These are phyloP conservation scores for Cromileptes altivelis DNA, from an alignment of 2,113 vertebrate genomes.

Conservation along the genomic window DNA sequence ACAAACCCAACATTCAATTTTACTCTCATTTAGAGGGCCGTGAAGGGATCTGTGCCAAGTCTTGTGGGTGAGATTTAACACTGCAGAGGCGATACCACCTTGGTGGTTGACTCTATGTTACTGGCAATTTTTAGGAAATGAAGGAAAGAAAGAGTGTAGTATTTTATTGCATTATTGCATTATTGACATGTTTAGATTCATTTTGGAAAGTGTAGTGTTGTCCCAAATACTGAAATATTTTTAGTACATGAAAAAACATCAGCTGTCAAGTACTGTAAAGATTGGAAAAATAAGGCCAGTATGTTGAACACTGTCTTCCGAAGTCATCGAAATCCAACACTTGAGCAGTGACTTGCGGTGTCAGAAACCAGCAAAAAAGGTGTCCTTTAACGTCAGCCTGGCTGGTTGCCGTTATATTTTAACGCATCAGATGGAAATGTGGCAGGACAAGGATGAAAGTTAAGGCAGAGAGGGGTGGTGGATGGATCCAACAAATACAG, in stretches of 20 bases:
- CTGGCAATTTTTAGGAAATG: neutral
- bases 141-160: neutral
- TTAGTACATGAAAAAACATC: neutral
- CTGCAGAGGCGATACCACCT: neutral
- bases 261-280: neutral
- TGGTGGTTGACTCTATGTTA: neutral
- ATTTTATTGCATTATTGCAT: constrained; percentile 1
- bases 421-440: too few relatives aligned
- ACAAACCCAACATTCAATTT: constrained; percentile 17
- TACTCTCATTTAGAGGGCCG: neutral
- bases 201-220: neutral
- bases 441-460: too few relatives aligned
- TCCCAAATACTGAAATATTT: neutral
- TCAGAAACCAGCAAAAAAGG: too few relatives aligned
- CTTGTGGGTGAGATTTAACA: neutral
- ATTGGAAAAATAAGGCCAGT: neutral
- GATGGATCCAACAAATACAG: too few relatives aligned
- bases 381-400: too few relatives aligned
- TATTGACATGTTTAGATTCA: constrained; percentile 9
- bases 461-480: too few relatives aligned
- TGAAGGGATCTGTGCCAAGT: neutral
- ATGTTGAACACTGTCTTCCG: too few relatives aligned
- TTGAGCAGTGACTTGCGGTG: too few relatives aligned
- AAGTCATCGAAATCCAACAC: too few relatives aligned
- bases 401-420: too few relatives aligned